Evolutionary conservation across 64 coral and sea anemone species (phyloP).

Genomic region (Montipora sp.): DNA sequence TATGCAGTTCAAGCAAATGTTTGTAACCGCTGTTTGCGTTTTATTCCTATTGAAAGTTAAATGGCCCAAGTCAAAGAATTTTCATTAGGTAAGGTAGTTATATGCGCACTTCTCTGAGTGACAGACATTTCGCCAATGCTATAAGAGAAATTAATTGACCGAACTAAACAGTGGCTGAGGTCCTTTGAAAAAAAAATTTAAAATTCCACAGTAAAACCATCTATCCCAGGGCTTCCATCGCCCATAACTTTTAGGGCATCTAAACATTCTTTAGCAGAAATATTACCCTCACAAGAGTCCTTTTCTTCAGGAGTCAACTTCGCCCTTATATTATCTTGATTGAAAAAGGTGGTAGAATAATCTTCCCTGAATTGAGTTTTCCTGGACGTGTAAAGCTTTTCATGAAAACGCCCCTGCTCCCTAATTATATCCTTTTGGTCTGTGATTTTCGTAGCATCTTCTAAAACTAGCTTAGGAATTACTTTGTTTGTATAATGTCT

Average conservation of each 20-base stretch:
- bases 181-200: not conserved
- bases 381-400: conserved; percentile 2
- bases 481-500: not conserved
- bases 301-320: conserved; percentile 1
- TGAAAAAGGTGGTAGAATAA: not conserved
- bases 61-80: no score
- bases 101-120: conserved; percentile 4
- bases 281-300: conserved; percentile 21
- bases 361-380: not conserved
- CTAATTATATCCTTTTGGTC: conserved; percentile 17
- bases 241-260: conserved; percentile 16
- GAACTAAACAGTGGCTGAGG: not conserved
- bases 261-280: conserved; percentile 40
- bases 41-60: no score
- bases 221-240: not conserved
- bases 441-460: not conserved
- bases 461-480: not conserved
- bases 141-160: not conserved
- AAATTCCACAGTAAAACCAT: conserved; percentile 27
- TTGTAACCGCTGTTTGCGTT: no score
- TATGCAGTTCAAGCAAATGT: no score
- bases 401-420: conserved; percentile 1
- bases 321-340: conserved; percentile 4
- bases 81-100: not conserved
- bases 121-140: conserved; percentile 4